A percentile compares a stretch with the other conserved stretches of the same genome.
phyloP scores from a whole-genome alignment of 64 coral and sea anemone species.

The Stichodactyla mertensii region DNA sequence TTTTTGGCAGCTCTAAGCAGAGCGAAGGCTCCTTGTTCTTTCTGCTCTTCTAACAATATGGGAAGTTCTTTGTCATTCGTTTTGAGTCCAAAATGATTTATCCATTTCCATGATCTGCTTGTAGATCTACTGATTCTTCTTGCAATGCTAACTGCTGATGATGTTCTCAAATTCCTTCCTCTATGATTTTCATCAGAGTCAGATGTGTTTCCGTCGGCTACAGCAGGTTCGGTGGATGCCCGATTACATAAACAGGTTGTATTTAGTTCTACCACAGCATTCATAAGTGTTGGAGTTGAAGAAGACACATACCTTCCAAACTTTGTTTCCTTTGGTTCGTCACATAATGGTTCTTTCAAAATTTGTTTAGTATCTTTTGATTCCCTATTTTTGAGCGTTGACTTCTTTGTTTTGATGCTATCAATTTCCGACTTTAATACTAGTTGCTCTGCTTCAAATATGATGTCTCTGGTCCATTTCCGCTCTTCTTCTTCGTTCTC shows the following conservation, averaged over 20 bases:
- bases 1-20: conserved; percentile 50
- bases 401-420: neutral
- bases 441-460: conserved; percentile 10
- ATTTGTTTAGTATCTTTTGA: neutral
- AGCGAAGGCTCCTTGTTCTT: conserved; percentile 29
- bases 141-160: conserved; percentile 4
- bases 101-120: conserved; percentile 25
- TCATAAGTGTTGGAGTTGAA: neutral
- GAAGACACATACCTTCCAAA: no score
- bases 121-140: conserved; percentile 21
- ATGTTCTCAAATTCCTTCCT: conserved; percentile 21
- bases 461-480: neutral
- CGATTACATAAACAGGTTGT: no score
- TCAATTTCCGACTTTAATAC: neutral
- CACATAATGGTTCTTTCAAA: neutral
- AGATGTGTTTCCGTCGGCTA: neutral
- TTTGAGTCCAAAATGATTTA: conserved; percentile 13
- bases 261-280: neutral
- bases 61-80: conserved; percentile 15
- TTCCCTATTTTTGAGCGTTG: neutral
- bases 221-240: no score
- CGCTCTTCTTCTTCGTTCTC: neutral
- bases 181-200: neutral
- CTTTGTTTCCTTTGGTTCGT: no score
- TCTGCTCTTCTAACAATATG: conserved; percentile 32